phyloP scores from a whole-genome alignment of 2,888 invertebrate species.

The Yponomeuta malinellus region DNA sequence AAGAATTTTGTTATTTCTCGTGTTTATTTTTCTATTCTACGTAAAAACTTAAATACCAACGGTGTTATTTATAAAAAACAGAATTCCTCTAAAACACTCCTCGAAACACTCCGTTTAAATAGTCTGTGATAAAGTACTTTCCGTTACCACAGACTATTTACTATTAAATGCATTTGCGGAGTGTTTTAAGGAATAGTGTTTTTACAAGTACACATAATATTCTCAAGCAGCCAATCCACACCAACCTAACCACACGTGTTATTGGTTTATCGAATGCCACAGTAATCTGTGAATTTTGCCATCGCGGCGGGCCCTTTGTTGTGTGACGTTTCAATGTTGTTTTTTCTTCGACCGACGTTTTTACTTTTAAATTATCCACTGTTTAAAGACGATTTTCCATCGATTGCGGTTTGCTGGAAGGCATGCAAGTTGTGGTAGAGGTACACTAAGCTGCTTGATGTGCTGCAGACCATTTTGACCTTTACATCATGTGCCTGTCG shows the following conservation, averaged over 20 bases:
- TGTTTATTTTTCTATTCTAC: too few species aligned
- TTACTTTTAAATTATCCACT: conserved; percentile 61
- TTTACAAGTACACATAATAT: neutral
- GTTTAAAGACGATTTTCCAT: conserved; percentile 11
- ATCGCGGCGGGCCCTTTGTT: conserved; percentile 64
- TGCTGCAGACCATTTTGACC: neutral
- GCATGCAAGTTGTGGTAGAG: neutral
- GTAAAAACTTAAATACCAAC: too few species aligned
- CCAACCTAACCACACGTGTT: conserved; percentile 45
- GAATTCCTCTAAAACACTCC: too few species aligned
- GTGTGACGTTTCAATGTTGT: conserved; percentile 28
- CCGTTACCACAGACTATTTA: neutral
- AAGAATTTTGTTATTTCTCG: too few species aligned
- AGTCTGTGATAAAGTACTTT: too few species aligned
- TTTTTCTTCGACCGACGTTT: conserved; percentile 36
- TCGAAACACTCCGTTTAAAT: too few species aligned
- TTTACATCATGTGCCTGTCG: neutral
- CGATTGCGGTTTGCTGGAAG: conserved; percentile 3
- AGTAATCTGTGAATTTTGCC: conserved; percentile 69
- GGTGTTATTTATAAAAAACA: too few species aligned
- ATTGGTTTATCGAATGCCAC: conserved; percentile 70
- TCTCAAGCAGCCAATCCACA: conserved; percentile 34
- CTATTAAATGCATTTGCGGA: too few species aligned
- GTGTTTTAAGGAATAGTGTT: neutral
- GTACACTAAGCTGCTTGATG: neutral